Evolutionary conservation across 2,888 invertebrate species (phyloP).

Genomic region (Melanotus villosus): DNA sequence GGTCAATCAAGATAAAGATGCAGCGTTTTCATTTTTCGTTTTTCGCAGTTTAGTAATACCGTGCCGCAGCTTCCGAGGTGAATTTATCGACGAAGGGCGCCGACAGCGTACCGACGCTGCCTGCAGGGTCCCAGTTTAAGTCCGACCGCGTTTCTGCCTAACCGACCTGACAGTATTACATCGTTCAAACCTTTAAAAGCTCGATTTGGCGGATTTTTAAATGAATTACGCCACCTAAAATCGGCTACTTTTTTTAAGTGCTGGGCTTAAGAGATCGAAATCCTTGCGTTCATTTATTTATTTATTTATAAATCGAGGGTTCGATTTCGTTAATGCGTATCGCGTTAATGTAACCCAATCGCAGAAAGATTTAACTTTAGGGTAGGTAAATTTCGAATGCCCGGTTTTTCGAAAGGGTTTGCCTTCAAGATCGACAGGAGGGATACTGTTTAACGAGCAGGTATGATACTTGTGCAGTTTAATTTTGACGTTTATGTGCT

Average conservation of each 20-base stretch:
- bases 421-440: background rate
- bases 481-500: constrained; percentile 46
- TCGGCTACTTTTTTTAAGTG: background rate
- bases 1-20: constrained; percentile 32
- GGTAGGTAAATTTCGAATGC: too few relatives aligned
- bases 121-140: constrained; percentile 63
- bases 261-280: too few relatives aligned
- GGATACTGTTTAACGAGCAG: constrained; percentile 14
- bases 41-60: constrained; percentile 31
- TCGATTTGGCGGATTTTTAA: constrained; percentile 33
- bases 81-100: constrained; percentile 51
- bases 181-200: constrained; percentile 40
- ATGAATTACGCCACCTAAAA: background rate
- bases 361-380: too few relatives aligned
- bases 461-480: constrained; percentile 38
- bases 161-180: constrained; percentile 60
- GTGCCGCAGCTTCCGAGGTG: constrained; percentile 44
- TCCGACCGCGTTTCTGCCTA: constrained; percentile 55
- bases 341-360: too few relatives aligned
- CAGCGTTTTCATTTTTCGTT: constrained; percentile 33
- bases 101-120: constrained; percentile 59
- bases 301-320: too few relatives aligned
- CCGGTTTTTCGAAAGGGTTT: background rate
- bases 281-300: too few relatives aligned
- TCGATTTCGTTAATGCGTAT: too few relatives aligned